Conservation (phyloP, 1,140 invertebrate genomes). For the Caenorhabditis brenneri region DNA sequence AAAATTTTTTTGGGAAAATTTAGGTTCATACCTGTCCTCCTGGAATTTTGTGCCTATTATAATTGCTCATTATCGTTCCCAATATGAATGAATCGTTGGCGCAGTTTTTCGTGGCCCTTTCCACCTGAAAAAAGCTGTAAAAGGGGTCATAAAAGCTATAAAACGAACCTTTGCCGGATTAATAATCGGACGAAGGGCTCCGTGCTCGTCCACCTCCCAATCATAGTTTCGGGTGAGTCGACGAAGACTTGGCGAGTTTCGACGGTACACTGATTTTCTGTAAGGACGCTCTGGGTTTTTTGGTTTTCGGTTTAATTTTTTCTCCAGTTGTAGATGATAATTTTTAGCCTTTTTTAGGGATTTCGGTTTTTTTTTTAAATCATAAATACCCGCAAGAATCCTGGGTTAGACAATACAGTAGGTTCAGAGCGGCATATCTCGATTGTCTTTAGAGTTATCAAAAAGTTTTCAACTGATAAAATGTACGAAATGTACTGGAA, state of each 20-base stretch:
- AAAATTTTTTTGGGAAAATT: no score
- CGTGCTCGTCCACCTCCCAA: slow-evolving; percentile 69
- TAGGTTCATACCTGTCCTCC: no score
- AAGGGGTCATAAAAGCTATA: background rate
- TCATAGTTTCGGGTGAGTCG: slow-evolving; percentile 67
- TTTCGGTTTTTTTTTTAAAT: background rate
- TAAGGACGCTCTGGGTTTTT: slow-evolving; percentile 21
- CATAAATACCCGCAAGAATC: no score
- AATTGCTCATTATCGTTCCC: slow-evolving; percentile 64
- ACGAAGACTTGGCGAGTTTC: slow-evolving; percentile 68
- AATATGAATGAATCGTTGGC: slow-evolving; percentile 69
- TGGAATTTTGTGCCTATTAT: slow-evolving; percentile 70
- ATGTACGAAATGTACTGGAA: no score
- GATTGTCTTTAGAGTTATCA: no score
- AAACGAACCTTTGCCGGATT: slow-evolving; percentile 54
- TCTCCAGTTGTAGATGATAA: background rate
- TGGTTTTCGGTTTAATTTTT: background rate
- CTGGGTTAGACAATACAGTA: no score
- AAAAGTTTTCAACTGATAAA: no score
- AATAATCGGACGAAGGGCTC: slow-evolving; percentile 62
- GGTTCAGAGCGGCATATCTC: no score
- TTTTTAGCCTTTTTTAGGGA: background rate
- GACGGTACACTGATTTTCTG: slow-evolving; percentile 68
- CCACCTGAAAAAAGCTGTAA: slow-evolving; percentile 45
- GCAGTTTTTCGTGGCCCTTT: slow-evolving; percentile 57